These are phyloP conservation scores for Epinephelus coioides DNA, from an alignment of 2,797 vertebrate species.

Conservation along the genomic window DNA sequence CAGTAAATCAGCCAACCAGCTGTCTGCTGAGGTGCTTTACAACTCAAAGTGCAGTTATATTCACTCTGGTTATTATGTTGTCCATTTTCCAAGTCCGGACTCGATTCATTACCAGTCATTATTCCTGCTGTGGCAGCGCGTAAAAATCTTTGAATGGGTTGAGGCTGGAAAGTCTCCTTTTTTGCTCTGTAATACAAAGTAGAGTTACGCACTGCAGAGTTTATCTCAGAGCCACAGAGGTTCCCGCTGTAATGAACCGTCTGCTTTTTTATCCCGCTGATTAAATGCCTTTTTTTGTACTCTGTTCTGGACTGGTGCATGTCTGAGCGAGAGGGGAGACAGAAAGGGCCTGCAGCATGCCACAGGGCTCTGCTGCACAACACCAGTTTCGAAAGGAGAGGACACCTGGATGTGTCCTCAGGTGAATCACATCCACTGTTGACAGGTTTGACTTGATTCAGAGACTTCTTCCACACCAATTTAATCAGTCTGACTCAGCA, in stretches of 20 bases:
- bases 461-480: neutral
- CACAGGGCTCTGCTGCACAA: slow-evolving; percentile 20
- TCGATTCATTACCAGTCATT: slow-evolving; percentile 45
- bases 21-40: slow-evolving; percentile 32
- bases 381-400: neutral
- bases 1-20: slow-evolving; percentile 50
- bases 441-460: slow-evolving; percentile 2
- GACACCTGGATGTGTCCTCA: slow-evolving; percentile 1
- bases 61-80: slow-evolving; percentile 43
- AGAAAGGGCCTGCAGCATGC: slow-evolving; percentile 1
- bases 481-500: neutral
- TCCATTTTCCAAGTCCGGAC: slow-evolving; percentile 41
- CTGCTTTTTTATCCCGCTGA: slow-evolving; percentile 29
- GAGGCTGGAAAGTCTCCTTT: slow-evolving; percentile 25
- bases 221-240: slow-evolving; percentile 68
- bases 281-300: slow-evolving; percentile 32
- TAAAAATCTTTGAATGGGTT: slow-evolving; percentile 40
- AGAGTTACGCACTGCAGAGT: slow-evolving; percentile 21
- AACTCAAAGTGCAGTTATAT: slow-evolving; percentile 37
- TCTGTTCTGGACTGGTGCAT: neutral
- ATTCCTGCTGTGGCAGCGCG: slow-evolving; percentile 22
- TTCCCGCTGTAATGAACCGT: slow-evolving; percentile 44
- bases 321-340: slow-evolving; percentile 13
- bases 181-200: slow-evolving; percentile 31
- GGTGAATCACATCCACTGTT: slow-evolving; percentile 19